phyloP scores from a whole-genome alignment of 2,888 invertebrate genomes.

The Agrotis puta region DNA sequence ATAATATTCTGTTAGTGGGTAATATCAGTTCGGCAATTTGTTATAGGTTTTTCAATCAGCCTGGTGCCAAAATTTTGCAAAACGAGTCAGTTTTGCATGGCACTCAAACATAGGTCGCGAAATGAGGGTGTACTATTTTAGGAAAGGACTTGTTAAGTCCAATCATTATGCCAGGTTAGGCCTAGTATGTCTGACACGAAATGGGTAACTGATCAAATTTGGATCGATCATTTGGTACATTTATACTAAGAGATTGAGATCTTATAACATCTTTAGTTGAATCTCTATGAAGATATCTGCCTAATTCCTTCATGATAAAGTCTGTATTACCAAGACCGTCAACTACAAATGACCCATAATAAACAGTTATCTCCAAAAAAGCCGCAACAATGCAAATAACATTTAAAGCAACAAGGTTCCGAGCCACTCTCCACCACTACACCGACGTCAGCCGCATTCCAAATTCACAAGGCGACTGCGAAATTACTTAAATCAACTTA shows the following conservation, averaged over 20 bases:
- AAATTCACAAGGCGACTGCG: conserved; percentile 50
- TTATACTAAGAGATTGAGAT: too few relatives aligned
- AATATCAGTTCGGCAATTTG: background rate
- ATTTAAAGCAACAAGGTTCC: conserved; percentile 47
- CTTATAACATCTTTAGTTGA: too few relatives aligned
- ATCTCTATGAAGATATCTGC: too few relatives aligned
- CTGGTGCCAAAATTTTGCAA: too few relatives aligned
- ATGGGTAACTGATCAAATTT: too few relatives aligned
- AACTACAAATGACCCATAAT: background rate
- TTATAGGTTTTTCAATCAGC: background rate
- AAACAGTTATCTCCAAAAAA: background rate
- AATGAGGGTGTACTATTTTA: background rate
- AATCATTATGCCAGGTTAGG: too few relatives aligned
- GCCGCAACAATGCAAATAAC: conserved; percentile 28
- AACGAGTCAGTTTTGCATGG: background rate
- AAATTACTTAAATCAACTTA: conserved; percentile 59
- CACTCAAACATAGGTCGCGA: background rate
- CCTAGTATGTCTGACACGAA: too few relatives aligned
- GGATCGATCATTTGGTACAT: too few relatives aligned
- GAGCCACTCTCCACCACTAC: conserved; percentile 34
- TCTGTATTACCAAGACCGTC: too few relatives aligned
- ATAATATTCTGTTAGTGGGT: conserved; percentile 3
- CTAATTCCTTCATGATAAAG: too few relatives aligned
- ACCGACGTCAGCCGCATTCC: conserved; percentile 41
- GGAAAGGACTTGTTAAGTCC: too few relatives aligned